These are phyloP conservation scores for Canis aureus DNA, from an alignment of 2,113 vertebrate genomes.

Conservation along the genomic window DNA sequence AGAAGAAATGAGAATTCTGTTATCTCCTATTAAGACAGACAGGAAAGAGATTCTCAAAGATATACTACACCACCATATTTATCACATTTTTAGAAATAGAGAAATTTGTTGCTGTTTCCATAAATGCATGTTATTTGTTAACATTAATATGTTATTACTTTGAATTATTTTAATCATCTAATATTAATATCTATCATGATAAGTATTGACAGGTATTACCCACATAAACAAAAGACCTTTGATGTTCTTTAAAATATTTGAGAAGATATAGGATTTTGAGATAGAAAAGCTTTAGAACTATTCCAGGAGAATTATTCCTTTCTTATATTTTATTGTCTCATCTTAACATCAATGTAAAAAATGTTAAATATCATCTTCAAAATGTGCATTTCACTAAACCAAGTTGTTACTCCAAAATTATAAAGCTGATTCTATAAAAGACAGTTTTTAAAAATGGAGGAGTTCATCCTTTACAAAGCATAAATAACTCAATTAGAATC, in stretches of 20 bases:
- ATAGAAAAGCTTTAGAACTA: background rate
- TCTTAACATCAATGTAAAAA: background rate
- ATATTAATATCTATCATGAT: background rate
- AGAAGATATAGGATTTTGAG: background rate
- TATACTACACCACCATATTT: background rate
- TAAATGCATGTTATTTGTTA: background rate
- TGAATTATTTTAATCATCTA: background rate
- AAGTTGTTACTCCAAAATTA: background rate
- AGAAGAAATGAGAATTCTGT: background rate
- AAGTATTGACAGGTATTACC: background rate
- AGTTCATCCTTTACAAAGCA: background rate
- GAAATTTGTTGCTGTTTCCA: background rate
- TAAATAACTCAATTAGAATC: constrained; percentile 22
- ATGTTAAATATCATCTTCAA: background rate
- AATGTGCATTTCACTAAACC: background rate
- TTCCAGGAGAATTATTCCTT: background rate
- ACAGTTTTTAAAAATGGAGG: constrained; percentile 7
- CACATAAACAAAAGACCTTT: background rate
- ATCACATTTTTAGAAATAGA: background rate
- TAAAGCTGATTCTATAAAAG: background rate
- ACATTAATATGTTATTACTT: background rate
- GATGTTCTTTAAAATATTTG: background rate
- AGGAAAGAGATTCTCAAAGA: background rate
- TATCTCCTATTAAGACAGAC: background rate
- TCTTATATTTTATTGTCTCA: background rate